A percentile compares a stretch with the other conserved stretches of the same genome.
Evolutionary conservation across 2,113 vertebrate species (phyloP).

Genomic region (Motacilla alba): DNA sequence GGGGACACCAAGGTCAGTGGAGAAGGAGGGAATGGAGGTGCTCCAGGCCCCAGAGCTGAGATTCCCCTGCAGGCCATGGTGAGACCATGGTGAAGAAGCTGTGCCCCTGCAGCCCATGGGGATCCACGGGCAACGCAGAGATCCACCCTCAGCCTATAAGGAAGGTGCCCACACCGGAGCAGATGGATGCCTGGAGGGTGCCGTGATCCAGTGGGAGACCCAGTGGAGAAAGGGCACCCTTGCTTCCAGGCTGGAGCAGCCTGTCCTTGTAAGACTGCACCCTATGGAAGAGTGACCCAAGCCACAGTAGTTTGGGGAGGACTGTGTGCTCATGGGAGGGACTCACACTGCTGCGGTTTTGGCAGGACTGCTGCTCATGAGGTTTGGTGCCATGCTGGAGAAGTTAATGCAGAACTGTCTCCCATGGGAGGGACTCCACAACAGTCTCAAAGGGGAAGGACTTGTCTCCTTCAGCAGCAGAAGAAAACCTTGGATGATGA

Average conservation of each 20-base stretch:
- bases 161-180: fast-evolving
- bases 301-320: background rate
- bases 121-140: background rate
- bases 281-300: background rate
- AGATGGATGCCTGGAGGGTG: background rate
- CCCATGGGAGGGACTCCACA: fast-evolving
- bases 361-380: background rate
- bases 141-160: background rate
- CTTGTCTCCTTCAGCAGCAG: background rate
- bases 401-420: background rate
- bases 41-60: fast-evolving
- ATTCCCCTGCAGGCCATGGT: background rate
- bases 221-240: background rate
- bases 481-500: fast-evolving
- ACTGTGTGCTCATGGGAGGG: background rate
- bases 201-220: background rate
- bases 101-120: background rate
- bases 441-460: too few relatives aligned
- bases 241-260: background rate
- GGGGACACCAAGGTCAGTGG: background rate
- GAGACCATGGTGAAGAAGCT: background rate
- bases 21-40: background rate
- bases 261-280: background rate
- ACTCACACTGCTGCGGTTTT: background rate
- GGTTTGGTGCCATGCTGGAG: background rate